phyloP scores from a whole-genome alignment of 2,888 invertebrate species.

The Dioctria linearis region DNA sequence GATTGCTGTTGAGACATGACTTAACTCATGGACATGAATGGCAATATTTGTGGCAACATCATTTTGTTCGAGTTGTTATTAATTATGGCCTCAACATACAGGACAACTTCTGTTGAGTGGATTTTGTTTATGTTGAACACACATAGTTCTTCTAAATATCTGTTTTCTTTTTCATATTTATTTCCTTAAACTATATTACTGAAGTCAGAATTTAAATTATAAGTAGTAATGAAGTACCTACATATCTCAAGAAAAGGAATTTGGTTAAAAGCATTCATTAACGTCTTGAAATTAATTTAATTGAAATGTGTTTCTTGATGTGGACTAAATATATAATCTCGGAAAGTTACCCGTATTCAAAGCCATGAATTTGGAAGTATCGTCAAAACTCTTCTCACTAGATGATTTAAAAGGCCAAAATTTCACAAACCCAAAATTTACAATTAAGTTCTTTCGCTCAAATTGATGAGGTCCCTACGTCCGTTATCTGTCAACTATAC shows the following conservation, averaged over 20 bases:
- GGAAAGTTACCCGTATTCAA: too few relatives aligned
- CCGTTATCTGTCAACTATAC: too few relatives aligned
- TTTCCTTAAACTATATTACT: background rate
- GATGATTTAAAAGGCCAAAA: too few relatives aligned
- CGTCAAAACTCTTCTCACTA: too few relatives aligned
- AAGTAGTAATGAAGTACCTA: background rate
- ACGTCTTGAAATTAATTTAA: too few relatives aligned
- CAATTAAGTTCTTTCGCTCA: too few relatives aligned
- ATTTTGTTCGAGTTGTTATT: constrained; percentile 42
- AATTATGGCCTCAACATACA: constrained; percentile 31
- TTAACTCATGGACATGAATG: constrained; percentile 35
- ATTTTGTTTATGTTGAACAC: constrained; percentile 7
- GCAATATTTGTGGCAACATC: constrained; percentile 43
- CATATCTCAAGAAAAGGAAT: background rate
- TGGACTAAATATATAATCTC: too few relatives aligned
- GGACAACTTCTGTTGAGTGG: constrained; percentile 23
- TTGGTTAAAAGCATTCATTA: background rate
- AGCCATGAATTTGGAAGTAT: too few relatives aligned
- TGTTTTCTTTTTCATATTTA: constrained; percentile 6
- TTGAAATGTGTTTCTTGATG: too few relatives aligned
- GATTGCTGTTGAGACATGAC: constrained; percentile 44
- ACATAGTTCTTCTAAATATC: background rate
- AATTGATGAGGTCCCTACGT: too few relatives aligned
- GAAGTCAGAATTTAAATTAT: constrained; percentile 13
- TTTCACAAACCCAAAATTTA: too few relatives aligned